Base-by-base conservation (phyloP, 2,888 invertebrate genomes). In the Bugulina stolonifera region DNA sequence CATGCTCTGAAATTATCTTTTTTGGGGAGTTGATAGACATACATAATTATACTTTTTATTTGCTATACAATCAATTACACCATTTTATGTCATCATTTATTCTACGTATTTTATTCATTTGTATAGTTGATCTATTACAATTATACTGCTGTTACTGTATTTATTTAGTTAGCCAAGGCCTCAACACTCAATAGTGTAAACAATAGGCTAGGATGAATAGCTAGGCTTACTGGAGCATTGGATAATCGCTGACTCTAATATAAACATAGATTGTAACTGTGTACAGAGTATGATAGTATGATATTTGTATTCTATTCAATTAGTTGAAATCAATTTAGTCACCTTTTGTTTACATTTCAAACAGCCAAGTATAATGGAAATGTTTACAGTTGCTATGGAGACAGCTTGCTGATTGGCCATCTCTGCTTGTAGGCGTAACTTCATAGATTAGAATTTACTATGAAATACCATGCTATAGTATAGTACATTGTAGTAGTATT, bases 371-470 rank as follows among this genome's bases (percentile, higher is more conserved):
- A 29, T 64, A 14, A 23, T 25, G 22, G 2, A 25, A 32, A 34
- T 34, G 64, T 64, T 64, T 64, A 64, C 64, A 10, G 64, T 64
- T 34, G 64, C 64, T n/a, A 34, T 64, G 64, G 32, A 32, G 2
- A 64, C 64, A 5, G 32, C 2, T 10, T 14, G 27, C 32, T 64
- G 64, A 64, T 64, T 64, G 64, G 32, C 34, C 32, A n/a, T 32
- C 18, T 10, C 5, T 64, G 32, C 32, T 64, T 64, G 64, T 32
- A 27, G 64, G 64, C 32, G 32, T 34, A 27, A 5, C 5, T 25
- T 64, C 10, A 25, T 64, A 29, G 27, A 14, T 32, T n/a, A 43
- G 18, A 18, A 10, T 43, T 43, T 43, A 43, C 43, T 43, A 43
- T 18, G 18, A 43, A 5, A 43, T 43, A 10, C 43, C 43, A 43